Conservation (phyloP, 2,113 vertebrate genomes). For the Sorex araneus region DNA sequence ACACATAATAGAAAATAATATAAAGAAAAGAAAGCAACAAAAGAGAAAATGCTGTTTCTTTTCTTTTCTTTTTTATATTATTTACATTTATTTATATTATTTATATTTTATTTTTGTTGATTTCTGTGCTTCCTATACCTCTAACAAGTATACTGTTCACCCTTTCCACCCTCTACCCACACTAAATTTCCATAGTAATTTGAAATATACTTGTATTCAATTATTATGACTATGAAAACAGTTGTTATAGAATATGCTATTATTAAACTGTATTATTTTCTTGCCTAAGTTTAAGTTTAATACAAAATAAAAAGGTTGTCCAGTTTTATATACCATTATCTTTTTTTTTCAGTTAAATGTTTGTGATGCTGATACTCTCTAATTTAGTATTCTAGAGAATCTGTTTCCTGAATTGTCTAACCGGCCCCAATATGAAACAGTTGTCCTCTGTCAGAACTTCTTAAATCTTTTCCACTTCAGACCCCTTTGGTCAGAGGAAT, state of each 20-base stretch:
- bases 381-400: neutral
- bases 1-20: too few species aligned
- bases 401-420: neutral
- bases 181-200: neutral
- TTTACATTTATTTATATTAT: too few species aligned
- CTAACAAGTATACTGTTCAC: neutral
- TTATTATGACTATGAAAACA: neutral
- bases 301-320: neutral
- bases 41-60: too few species aligned
- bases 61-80: too few species aligned
- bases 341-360: neutral
- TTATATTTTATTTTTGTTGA: neutral
- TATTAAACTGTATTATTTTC: neutral
- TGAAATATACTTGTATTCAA: neutral
- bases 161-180: neutral
- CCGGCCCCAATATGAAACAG: neutral
- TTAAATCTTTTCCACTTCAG: too few species aligned
- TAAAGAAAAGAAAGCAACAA: too few species aligned
- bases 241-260: neutral
- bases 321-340: constrained; percentile 16
- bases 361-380: neutral
- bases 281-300: neutral
- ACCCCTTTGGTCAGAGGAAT: too few species aligned
- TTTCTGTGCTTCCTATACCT: neutral
- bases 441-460: neutral